phyloP scores from a whole-genome alignment of 53 echinoderm and acorn worm genomes.

The Crossaster papposus region DNA sequence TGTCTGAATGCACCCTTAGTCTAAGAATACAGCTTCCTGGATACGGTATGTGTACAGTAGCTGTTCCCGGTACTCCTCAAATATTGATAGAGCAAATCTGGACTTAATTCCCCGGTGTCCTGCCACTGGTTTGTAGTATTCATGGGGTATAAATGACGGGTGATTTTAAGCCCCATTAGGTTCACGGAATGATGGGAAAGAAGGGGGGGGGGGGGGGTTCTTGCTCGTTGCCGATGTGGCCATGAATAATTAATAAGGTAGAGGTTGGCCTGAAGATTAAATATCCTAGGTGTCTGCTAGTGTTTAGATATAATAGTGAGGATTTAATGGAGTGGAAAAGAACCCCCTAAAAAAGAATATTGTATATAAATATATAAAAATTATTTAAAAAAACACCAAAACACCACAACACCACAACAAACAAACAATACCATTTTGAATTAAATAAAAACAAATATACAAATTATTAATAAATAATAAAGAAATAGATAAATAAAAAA shows the following conservation, averaged over 20 bases:
- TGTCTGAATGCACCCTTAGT: too few species aligned
- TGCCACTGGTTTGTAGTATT: conserved; percentile 1
- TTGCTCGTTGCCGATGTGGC: not conserved
- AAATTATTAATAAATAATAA: too few species aligned
- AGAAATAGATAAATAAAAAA: too few species aligned
- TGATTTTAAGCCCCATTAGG: not conserved
- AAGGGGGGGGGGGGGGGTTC: not conserved
- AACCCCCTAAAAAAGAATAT: not conserved
- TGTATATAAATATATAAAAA: not conserved
- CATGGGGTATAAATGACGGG: conserved; percentile 8
- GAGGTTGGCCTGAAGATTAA: not conserved
- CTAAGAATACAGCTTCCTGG: not conserved
- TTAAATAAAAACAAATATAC: too few species aligned
- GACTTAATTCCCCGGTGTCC: not conserved
- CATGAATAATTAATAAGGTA: not conserved
- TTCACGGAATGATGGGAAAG: not conserved
- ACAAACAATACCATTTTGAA: too few species aligned
- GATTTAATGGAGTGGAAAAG: not conserved
- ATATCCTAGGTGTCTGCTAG: not conserved
- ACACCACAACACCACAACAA: too few species aligned
- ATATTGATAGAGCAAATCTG: conserved; percentile 27
- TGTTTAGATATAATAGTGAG: not conserved
- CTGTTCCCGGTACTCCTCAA: not conserved
- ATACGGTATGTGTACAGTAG: not conserved
- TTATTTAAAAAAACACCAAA: too few species aligned